Percentiles rank a stretch among this genome's conserved stretches.
Evolutionary conservation across 2,888 invertebrate species (phyloP).

Genomic region (Drosophila multiciliata): DNA sequence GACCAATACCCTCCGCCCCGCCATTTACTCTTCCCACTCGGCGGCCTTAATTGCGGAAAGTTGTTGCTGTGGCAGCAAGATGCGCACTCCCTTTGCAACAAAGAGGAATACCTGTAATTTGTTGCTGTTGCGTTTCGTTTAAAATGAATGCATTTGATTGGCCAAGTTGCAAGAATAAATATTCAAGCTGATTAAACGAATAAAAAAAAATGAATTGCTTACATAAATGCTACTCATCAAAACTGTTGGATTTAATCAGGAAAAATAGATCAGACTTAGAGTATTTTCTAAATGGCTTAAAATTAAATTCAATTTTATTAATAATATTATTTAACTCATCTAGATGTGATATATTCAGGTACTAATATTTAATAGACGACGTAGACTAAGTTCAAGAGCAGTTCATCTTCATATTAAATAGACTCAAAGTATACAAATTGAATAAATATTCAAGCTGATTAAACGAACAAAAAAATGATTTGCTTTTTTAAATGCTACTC

Average conservation of each 20-base stretch:
- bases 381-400: too few species aligned
- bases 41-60: conserved; percentile 73
- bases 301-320: too few species aligned
- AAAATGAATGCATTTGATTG: conserved; percentile 61
- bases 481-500: not conserved
- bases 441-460: conserved; percentile 13
- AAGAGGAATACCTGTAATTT: conserved; percentile 64
- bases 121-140: conserved; percentile 60
- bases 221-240: not conserved
- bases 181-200: conserved; percentile 13
- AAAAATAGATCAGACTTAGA: too few species aligned
- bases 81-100: conserved; percentile 27
- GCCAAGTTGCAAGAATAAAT: conserved; percentile 12
- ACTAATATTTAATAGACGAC: too few species aligned
- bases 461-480: not conserved
- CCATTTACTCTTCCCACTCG: conserved; percentile 41
- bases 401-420: too few species aligned
- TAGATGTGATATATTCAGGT: too few species aligned
- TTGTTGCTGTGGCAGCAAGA: conserved; percentile 55
- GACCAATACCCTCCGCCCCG: conserved; percentile 2
- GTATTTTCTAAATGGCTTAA: not conserved
- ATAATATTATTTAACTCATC: too few species aligned
- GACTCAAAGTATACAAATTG: not conserved
- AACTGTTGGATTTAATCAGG: not conserved
- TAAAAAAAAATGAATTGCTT: too few species aligned